phyloP scores from a whole-genome alignment of 2,797 vertebrate genomes.

The Sciurus carolinensis region DNA sequence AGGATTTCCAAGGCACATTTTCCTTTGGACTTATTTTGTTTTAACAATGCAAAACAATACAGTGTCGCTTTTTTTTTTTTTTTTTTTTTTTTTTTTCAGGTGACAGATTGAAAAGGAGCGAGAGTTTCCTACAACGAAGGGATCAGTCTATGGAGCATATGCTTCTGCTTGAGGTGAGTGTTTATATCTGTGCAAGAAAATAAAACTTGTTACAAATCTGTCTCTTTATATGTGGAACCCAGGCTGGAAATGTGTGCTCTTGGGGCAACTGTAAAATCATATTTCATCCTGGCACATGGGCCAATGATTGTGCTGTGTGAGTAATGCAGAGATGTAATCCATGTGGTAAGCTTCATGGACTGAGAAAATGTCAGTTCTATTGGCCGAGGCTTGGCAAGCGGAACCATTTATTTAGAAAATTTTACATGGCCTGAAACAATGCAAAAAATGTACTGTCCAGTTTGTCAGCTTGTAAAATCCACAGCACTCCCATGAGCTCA shows the following conservation, averaged over 20 bases:
- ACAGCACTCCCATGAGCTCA: slow-evolving; percentile 66
- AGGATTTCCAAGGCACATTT: slow-evolving; percentile 80
- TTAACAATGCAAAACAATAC: slow-evolving; percentile 81
- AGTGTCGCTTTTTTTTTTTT: slow-evolving; percentile 51
- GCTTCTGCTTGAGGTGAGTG: slow-evolving; percentile 33
- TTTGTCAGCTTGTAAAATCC: slow-evolving; percentile 81
- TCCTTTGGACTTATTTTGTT: slow-evolving; percentile 80
- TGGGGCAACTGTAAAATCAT: slow-evolving; percentile 79
- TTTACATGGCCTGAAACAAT: slow-evolving; percentile 84
- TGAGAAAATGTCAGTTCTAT: slow-evolving; percentile 76
- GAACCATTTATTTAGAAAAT: slow-evolving; percentile 86
- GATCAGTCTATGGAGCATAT: background rate
- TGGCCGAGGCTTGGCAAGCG: slow-evolving; percentile 84
- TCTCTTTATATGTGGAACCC: slow-evolving; percentile 67
- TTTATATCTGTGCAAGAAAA: slow-evolving; percentile 74
- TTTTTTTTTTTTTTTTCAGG: slow-evolving; percentile 61
- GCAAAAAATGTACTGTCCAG: slow-evolving; percentile 84
- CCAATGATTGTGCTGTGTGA: slow-evolving; percentile 82
- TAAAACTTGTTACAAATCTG: slow-evolving; percentile 73
- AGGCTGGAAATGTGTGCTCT: slow-evolving; percentile 74
- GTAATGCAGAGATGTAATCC: slow-evolving; percentile 82
- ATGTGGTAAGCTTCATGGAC: slow-evolving; percentile 75
- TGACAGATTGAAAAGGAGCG: slow-evolving; percentile 58
- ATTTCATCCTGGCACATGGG: slow-evolving; percentile 82
- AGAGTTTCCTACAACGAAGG: slow-evolving; percentile 35